Conservation (phyloP, 1,140 invertebrate species). For the Trichonephila clavata region DNA sequence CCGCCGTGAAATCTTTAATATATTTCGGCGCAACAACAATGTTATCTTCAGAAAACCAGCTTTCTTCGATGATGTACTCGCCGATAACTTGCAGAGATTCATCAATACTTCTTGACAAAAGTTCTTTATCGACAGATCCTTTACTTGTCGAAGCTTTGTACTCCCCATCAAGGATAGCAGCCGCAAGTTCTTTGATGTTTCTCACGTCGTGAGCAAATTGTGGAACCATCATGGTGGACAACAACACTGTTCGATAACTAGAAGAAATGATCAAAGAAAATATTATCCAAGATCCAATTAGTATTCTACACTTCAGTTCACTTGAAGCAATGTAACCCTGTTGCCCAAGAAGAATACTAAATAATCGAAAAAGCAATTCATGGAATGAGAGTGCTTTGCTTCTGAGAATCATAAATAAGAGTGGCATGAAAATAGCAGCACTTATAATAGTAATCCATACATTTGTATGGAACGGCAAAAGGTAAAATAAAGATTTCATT, state of each 20-base stretch:
- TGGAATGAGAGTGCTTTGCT: neutral
- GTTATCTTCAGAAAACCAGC: neutral
- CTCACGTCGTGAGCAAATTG: neutral
- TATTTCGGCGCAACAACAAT: neutral
- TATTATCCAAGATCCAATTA: neutral
- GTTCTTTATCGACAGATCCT: conserved; percentile 30
- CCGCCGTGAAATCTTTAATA: neutral
- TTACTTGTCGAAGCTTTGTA: neutral
- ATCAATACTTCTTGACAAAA: neutral
- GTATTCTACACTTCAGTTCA: neutral
- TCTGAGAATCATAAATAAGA: neutral
- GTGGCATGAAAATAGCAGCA: neutral
- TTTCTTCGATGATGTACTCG: neutral
- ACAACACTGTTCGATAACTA: neutral
- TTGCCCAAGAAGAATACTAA: conserved; percentile 12
- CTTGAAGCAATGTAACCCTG: neutral
- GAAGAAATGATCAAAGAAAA: neutral
- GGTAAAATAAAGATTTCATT: neutral
- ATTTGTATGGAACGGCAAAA: neutral
- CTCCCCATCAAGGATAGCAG: neutral
- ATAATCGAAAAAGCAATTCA: neutral
- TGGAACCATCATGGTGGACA: conserved; percentile 22
- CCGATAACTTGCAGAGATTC: neutral
- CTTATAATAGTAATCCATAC: neutral
- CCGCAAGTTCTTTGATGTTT: conserved; percentile 24